Evolutionary conservation across 2,797 vertebrate genomes (phyloP).

Genomic region (Avahi laniger): DNA sequence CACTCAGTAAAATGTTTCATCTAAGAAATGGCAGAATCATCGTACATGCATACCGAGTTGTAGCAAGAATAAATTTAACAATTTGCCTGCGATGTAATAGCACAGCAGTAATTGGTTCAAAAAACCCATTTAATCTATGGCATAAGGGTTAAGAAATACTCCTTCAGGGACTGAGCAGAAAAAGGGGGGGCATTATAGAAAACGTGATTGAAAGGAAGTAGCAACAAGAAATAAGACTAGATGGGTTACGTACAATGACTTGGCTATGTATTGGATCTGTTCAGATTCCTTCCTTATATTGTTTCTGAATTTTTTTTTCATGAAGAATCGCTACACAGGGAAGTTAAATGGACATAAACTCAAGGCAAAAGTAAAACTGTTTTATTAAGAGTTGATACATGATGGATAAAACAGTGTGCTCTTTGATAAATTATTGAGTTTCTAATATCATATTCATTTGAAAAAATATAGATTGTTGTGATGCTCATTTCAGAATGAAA

Average conservation of each 20-base stretch:
- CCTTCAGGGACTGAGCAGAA: not conserved
- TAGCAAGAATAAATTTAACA: conserved; percentile 6
- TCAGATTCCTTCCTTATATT: not conserved
- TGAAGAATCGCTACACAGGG: not conserved
- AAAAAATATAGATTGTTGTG: not conserved
- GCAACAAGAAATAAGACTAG: not conserved
- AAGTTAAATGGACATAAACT: not conserved
- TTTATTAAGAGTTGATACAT: not conserved
- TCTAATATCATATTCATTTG: not conserved
- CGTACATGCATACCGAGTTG: not conserved
- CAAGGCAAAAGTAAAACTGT: not conserved
- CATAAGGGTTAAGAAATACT: not conserved
- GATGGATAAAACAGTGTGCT: not conserved
- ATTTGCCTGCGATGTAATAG: not conserved
- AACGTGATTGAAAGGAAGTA: not conserved
- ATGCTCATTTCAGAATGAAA: not conserved
- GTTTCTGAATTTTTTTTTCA: not conserved
- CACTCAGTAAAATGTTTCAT: not conserved
- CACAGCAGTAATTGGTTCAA: not conserved
- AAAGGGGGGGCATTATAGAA: not conserved
- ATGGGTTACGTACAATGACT: not conserved
- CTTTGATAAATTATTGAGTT: not conserved
- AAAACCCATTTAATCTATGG: not conserved
- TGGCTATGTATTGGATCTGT: not conserved
- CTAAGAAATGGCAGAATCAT: not conserved